Base-by-base conservation (phyloP, 1,140 invertebrate genomes). In the Odontomachus brunneus region DNA sequence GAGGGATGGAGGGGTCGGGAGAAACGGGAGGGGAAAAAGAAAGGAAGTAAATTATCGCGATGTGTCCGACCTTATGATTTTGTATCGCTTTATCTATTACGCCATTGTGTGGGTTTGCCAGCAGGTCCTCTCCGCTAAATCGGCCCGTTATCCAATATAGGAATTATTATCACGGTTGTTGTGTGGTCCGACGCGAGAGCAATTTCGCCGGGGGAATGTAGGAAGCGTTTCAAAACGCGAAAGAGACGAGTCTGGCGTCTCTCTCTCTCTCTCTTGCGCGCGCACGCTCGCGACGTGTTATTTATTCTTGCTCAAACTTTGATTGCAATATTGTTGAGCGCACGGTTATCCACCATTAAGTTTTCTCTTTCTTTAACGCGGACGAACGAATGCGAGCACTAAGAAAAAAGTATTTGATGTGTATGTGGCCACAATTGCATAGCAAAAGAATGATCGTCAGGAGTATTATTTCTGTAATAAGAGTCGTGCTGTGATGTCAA, bases 1-100 rank as follows among this genome's bases (percentile, higher is more conserved):
- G 29, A 33, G 29, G 29, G 5, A 33, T 2, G 29, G 29, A 33
- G 29, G 29, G 29, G 2, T n/a, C n/a, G n/a, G n/a, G n/a, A n/a
- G n/a, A n/a, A n/a, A n/a, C 29, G 29, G 74, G 85, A 83, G 84
- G 15, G 72, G 78, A 69, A 59, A 59, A 78, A 85, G 86, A 78
- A 5, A 44, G 49, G n/a, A 57, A 33, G n/a, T 74, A 74, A 88
- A 88, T 88, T 88, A 88, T 88, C 85, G 62, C 76, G 1, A 69
- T 55, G 65, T 75, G 82, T 82, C 57, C 57, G 48, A 24, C 83
- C 66, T 88, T 88, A 88, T 88, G 78, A 83, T 88, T 88, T 59
- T 15, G 66, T 69, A 87, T 83, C 86, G 83, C 69, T 62, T 88
- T 88, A 88, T 85, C 83, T 85, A 78, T 84, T 85, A 78, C 60